A percentile compares a stretch with the other conserved stretches of the same genome.
Evolutionary conservation across 2,888 invertebrate genomes (phyloP).

Genomic region (Synergus gifuensis): DNA sequence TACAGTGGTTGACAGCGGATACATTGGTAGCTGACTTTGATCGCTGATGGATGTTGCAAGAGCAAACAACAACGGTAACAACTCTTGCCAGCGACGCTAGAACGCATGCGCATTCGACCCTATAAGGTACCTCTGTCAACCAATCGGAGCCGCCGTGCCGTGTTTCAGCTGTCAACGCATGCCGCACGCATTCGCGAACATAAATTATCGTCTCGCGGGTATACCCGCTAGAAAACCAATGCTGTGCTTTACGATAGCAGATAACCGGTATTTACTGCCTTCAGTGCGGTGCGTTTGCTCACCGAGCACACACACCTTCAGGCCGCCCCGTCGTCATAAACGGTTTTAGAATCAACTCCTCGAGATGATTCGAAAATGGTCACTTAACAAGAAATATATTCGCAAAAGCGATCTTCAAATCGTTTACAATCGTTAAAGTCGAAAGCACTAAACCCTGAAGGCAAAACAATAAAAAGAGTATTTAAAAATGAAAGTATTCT

Average conservation of each 20-base stretch:
- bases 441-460: not conserved
- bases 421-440: not conserved
- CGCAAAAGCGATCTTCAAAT: not conserved
- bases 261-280: conserved; percentile 37
- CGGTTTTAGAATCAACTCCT: conserved; percentile 11
- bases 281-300: conserved; percentile 30
- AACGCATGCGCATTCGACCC: conserved; percentile 74
- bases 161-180: conserved; percentile 76
- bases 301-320: conserved; percentile 5
- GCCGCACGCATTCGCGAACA: conserved; percentile 69
- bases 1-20: conserved; percentile 66
- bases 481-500: not conserved
- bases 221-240: conserved; percentile 66
- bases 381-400: conserved; percentile 1
- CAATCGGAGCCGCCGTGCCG: conserved; percentile 71
- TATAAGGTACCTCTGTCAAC: conserved; percentile 74
- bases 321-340: conserved; percentile 20
- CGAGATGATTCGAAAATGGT: conserved; percentile 1
- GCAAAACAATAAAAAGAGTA: not conserved
- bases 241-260: conserved; percentile 51
- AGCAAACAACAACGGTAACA: conserved; percentile 43
- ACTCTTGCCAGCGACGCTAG: conserved; percentile 43
- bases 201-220: conserved; percentile 69
- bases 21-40: conserved; percentile 60
- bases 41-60: conserved; percentile 76